Conservation (phyloP, 2,113 vertebrate genomes). For the Protobothrops flavoviridis region DNA sequence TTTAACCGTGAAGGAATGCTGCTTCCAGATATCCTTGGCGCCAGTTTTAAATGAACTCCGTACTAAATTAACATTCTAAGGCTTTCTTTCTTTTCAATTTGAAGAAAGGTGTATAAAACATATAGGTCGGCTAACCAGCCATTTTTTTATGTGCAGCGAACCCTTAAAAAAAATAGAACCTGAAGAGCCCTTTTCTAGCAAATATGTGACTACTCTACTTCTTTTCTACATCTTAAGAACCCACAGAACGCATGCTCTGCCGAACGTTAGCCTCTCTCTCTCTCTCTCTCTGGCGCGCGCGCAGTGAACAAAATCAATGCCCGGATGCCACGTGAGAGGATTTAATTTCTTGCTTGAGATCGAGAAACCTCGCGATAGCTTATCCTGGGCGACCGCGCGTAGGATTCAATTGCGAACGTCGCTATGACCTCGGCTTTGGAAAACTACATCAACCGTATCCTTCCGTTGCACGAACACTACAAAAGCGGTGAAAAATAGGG, state of each 20-base stretch:
- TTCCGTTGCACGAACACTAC: background rate
- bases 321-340: background rate
- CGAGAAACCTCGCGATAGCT: background rate
- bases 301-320: background rate
- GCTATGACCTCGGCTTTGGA: constrained; percentile 77
- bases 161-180: background rate
- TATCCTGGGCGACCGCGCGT: rapidly evolving
- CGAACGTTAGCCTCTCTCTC: too few relatives aligned
- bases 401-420: rapidly evolving
- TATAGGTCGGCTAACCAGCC: background rate
- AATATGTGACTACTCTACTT: background rate
- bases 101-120: background rate
- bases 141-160: background rate
- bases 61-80: background rate
- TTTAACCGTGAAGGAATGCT: background rate
- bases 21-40: too few relatives aligned
- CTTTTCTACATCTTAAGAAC: background rate
- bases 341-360: background rate
- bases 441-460: constrained; percentile 83
- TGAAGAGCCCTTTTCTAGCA: too few relatives aligned
- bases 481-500: background rate
- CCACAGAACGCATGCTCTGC: background rate
- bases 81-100: background rate
- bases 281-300: background rate
- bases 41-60: background rate